Percentiles rank a stretch among this genome's conserved stretches.
Evolutionary conservation across 2,888 invertebrate species (phyloP).

Genomic region (Euclidia mi): DNA sequence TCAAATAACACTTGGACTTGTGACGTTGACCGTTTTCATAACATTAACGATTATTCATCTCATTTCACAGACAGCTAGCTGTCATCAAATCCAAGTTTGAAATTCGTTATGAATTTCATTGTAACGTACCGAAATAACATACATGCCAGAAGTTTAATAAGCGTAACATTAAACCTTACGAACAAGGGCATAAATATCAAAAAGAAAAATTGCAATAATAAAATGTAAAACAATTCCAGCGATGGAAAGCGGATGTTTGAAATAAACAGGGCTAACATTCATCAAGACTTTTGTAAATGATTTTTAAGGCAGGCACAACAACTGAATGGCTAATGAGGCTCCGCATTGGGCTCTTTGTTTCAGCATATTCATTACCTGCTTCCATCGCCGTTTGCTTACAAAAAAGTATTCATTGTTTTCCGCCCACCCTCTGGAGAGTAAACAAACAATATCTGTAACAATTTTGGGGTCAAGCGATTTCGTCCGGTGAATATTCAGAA

Average conservation of each 20-base stretch:
- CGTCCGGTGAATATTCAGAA: constrained; percentile 69
- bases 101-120: constrained; percentile 36
- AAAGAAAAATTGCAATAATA: constrained; percentile 37
- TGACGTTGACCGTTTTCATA: constrained; percentile 10
- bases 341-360: constrained; percentile 81
- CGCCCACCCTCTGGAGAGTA: constrained; percentile 69
- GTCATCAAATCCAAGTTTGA: constrained; percentile 38
- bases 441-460: constrained; percentile 82
- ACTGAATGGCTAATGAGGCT: constrained; percentile 85
- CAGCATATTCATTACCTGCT: constrained; percentile 86
- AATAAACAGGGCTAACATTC: constrained; percentile 73
- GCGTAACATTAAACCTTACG: constrained; percentile 11
- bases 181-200: constrained; percentile 15
- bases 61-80: constrained; percentile 33
- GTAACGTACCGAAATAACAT: constrained; percentile 19
- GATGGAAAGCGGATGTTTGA: constrained; percentile 53
- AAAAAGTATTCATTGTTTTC: constrained; percentile 79
- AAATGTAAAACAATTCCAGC: constrained; percentile 56
- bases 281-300: constrained; percentile 84
- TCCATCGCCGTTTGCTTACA: constrained; percentile 76
- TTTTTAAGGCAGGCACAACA: constrained; percentile 81
- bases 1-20: background rate
- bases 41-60: constrained; percentile 24
- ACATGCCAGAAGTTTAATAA: constrained; percentile 34
- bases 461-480: constrained; percentile 83